Base-by-base conservation (phyloP, 1,140 invertebrate genomes). In the Drosophila setifemur region DNA sequence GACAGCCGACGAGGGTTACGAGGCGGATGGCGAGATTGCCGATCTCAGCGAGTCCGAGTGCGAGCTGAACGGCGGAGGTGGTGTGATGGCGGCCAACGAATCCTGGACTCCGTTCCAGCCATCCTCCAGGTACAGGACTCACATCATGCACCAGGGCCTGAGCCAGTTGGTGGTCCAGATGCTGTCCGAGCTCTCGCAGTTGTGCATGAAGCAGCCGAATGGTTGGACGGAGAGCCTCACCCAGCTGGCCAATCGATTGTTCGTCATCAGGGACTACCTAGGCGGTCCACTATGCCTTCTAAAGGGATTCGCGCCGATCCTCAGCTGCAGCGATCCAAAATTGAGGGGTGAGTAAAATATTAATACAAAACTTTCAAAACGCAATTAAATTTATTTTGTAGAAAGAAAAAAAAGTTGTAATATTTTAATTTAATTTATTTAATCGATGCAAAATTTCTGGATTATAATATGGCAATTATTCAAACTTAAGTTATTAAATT, bases 1-100 rank as follows among this genome's bases (percentile, higher is more conserved):
- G 14, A 89, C 88, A 0, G 89, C 89, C 2, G 89, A 90, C 18
- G 89, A 90, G 48, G 89, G 89, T 1, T 90, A 90, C 45, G 89
- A 90, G 44, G 89, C 88, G 16, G 89, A 90, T 58, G 89, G 79
- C 28, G 89, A 90, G 42, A 83, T 90, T 11, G 74, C 74, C 0
- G 83, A 89, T 2, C 31, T 87, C 0, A 89, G 76, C 7, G 89
- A 90, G 19, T 74, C 76, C 16, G 88, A 89, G 19, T 70, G 70
- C 14, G 74, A 88, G 1, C 42, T 77, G 0, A 76, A 83, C 37
- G 72, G 67, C 5, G 64, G 70, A 37, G 72, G 67, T 4, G 64
- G 70, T 1, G 31, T 23, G 0, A 40, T 49, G 14, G 68, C 40
- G 0, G 66, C 55, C 12, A 79, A 79, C 4, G 68, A 85, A 8